These are phyloP conservation scores for Ectemnius cavifrons DNA, from an alignment of 2,888 invertebrate genomes.

Conservation along the genomic window DNA sequence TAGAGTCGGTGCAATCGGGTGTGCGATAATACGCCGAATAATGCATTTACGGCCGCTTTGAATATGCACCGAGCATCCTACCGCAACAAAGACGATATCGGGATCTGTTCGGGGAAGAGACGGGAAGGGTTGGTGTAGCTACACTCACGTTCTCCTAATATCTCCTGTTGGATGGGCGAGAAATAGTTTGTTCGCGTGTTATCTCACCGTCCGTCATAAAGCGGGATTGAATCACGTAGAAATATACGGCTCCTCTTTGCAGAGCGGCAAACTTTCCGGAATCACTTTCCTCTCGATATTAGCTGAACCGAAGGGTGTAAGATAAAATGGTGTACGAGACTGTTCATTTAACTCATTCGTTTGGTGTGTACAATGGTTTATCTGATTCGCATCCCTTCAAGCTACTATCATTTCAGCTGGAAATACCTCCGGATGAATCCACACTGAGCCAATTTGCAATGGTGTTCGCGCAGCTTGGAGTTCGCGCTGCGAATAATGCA, in stretches of 20 bases:
- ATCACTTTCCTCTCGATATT: not conserved
- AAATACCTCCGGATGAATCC: not conserved
- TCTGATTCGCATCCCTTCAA: no score
- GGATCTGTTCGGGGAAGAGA: not conserved
- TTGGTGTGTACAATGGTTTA: no score
- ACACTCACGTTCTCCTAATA: not conserved
- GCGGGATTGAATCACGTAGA: not conserved
- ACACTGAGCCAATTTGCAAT: constrained; percentile 27
- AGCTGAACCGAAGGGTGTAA: no score
- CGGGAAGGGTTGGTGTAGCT: not conserved
- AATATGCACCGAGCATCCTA: constrained; percentile 24
- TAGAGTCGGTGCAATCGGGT: constrained; percentile 53
- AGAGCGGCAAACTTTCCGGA: not conserved
- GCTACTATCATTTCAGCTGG: no score
- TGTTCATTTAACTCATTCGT: no score
- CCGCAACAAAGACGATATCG: constrained; percentile 10
- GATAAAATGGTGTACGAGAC: no score
- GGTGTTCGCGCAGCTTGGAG: constrained; percentile 22
- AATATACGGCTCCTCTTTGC: not conserved
- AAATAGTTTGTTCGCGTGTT: constrained; percentile 8
- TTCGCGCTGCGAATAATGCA: constrained; percentile 42
- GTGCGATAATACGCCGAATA: constrained; percentile 53
- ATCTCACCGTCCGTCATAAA: not conserved
- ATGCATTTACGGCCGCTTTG: constrained; percentile 44
- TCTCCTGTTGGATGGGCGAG: not conserved